Evolutionary conservation across 2,797 vertebrate genomes (phyloP), one percentile per base, ranked within the genome.

Genomic region (Enteromius argenteus): DNA sequence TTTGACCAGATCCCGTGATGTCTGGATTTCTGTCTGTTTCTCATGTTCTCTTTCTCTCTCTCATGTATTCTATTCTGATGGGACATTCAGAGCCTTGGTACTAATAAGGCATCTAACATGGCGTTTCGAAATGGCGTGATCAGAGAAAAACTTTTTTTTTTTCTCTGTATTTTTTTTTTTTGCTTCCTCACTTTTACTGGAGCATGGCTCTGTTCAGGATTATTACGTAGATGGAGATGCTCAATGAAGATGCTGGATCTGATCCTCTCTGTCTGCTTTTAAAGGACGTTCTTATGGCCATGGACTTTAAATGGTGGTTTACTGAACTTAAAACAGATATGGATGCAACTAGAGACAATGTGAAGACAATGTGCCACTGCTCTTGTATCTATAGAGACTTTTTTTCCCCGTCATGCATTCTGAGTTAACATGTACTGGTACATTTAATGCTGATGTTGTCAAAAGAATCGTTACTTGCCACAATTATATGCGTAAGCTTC

Each of bases 21-120:
- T 86, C 76, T 75, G 62, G 44, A 80, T 81, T 67, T 83, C 53
- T 69, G 37, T 23, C 19, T 35, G 79, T 85, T 53, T 84, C 80
- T 76, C 87, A 87, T 90, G 42, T 87, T 90, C 86, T 92, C 88
- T 89, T 72, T 85, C 62, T 60, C 77, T 87, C 68, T 64, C 83
- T 83, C 86, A 86, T 87, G 30, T 77, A 46, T 85, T 77, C 60
- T 79, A 32, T 46, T 35, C 15, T 79, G 79, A 56, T 27, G 62
- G 69, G 69, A 79, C 27, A 68, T 83, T 69, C 60, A 67, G 79
- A 87, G 78, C 83, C 81, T 75, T 62, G 35, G 81, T 87, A 85
- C 80, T 83, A 81, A 79, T 84, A 44, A 76, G 32, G 62, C 84
- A 79, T 69, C 77, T 83, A 80, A 77, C 79, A 44, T 66, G 32